A percentile compares a stretch with the other conserved stretches of the same genome.
These are phyloP conservation scores for Pomatorhinus ruficollis DNA, from an alignment of 2,113 vertebrate genomes.

Conservation along the genomic window DNA sequence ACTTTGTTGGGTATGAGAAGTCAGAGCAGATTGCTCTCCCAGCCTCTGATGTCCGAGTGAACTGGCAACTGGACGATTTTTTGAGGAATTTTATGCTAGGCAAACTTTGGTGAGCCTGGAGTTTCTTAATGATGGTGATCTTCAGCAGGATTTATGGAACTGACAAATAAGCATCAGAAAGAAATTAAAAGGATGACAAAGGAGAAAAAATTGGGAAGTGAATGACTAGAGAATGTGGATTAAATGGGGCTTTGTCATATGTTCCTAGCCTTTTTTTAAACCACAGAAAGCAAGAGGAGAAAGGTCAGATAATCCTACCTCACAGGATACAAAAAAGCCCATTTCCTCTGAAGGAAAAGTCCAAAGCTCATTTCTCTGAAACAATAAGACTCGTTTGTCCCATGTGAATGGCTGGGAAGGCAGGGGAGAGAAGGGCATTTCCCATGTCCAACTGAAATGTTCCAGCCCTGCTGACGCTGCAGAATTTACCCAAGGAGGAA, in stretches of 20 bases:
- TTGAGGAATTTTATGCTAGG: neutral
- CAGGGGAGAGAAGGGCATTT: neutral
- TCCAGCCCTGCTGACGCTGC: neutral
- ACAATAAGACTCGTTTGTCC: neutral
- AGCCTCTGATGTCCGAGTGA: neutral
- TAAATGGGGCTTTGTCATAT: neutral
- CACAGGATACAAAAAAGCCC: neutral
- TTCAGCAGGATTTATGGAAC: neutral
- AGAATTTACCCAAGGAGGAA: neutral
- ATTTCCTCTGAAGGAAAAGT: neutral
- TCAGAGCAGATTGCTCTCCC: neutral
- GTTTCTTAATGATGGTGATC: neutral
- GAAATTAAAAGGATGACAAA: neutral
- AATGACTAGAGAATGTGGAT: neutral
- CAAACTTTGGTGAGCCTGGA: neutral
- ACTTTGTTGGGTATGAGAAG: neutral
- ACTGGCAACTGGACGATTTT: neutral
- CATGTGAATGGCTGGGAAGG: neutral
- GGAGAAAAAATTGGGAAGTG: neutral
- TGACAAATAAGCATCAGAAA: neutral
- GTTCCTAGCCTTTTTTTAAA: neutral
- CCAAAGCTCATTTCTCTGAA: neutral
- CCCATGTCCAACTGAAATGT: neutral
- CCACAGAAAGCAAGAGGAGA: neutral
- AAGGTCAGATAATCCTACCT: slow-evolving; percentile 2